These are phyloP conservation scores for Dysidea cf. avara DNA, from an alignment of 37 sponge, comb jelly and placozoan species.

Conservation along the genomic window DNA sequence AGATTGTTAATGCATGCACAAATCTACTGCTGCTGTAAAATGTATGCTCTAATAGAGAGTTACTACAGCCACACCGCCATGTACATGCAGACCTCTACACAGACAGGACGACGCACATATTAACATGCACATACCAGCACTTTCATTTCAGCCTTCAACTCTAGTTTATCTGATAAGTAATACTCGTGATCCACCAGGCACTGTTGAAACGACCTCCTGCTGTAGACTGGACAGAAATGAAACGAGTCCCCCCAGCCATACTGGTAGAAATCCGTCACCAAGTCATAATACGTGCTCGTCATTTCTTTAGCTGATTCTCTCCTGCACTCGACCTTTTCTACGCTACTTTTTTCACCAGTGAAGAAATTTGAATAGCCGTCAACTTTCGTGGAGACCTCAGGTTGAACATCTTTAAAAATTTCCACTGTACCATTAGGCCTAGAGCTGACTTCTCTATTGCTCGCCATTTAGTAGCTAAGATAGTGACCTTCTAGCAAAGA, in stretches of 20 bases:
- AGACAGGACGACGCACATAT: neutral
- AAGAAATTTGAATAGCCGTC: too few species aligned
- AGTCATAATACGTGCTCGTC: conserved; percentile 31
- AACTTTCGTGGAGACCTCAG: too few species aligned
- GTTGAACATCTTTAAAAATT: too few species aligned
- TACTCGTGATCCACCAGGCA: conserved; percentile 39
- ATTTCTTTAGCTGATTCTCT: conserved; percentile 23
- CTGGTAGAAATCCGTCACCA: conserved; percentile 82
- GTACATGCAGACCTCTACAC: neutral
- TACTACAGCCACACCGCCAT: neutral
- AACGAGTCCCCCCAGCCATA: conserved; percentile 78
- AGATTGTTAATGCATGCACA: neutral
- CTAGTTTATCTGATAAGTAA: conserved; percentile 17
- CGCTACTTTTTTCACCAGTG: too few species aligned
- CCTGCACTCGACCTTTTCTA: conserved; percentile 15
- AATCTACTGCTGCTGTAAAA: neutral
- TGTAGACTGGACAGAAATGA: conserved; percentile 58
- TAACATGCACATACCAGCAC: conserved; percentile 53
- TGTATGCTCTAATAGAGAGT: neutral
- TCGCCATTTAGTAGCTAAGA: too few species aligned
- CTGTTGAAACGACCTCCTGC: conserved; percentile 43
- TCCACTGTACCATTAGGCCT: too few species aligned
- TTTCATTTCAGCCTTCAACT: conserved; percentile 50
- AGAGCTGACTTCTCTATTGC: too few species aligned
- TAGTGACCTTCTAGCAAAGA: too few species aligned